A percentile compares a stretch with the other conserved stretches of the same genome.
Evolutionary conservation across 1,140 invertebrate species (phyloP).

Genomic region (Ctenoplectra terminalis): DNA sequence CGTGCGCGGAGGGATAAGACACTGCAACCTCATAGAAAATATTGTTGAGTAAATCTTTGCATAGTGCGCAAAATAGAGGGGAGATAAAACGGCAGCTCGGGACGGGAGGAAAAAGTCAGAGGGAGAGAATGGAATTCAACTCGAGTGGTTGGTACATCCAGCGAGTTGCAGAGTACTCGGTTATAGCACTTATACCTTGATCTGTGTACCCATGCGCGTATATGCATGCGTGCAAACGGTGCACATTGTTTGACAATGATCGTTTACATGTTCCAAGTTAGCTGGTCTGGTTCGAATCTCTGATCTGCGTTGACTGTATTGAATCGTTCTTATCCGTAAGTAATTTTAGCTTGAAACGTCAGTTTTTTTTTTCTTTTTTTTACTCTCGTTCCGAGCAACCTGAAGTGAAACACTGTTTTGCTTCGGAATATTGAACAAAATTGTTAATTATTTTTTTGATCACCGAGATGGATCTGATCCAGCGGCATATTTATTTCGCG

Average conservation of each 20-base stretch:
- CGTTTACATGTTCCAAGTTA: slow-evolving; percentile 9
- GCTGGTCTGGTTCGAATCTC: slow-evolving; percentile 1
- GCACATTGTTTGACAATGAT: slow-evolving; percentile 9
- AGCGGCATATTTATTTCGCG: not conserved
- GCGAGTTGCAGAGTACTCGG: slow-evolving; percentile 54
- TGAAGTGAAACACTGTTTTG: too few relatives aligned
- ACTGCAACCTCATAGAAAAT: slow-evolving; percentile 58
- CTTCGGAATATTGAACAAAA: too few relatives aligned
- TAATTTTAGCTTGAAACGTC: too few relatives aligned
- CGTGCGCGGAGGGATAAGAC: slow-evolving; percentile 57
- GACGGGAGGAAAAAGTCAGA: slow-evolving; percentile 43
- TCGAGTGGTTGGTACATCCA: slow-evolving; percentile 54
- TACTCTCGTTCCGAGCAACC: too few relatives aligned
- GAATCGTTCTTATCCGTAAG: not conserved
- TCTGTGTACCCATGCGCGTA: slow-evolving; percentile 20
- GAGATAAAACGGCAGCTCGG: slow-evolving; percentile 22
- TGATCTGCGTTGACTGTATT: not conserved
- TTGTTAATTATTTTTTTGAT: too few relatives aligned
- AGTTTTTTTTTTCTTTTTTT: too few relatives aligned
- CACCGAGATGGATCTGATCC: not conserved
- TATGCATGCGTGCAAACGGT: not conserved
- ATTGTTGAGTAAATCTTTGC: slow-evolving; percentile 77
- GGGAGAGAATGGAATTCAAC: slow-evolving; percentile 50
- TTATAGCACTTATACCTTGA: slow-evolving; percentile 52
- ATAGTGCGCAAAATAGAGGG: slow-evolving; percentile 43